Evolutionary conservation across 2,113 vertebrate genomes (phyloP).

Genomic region (Atherinomorus stipes): DNA sequence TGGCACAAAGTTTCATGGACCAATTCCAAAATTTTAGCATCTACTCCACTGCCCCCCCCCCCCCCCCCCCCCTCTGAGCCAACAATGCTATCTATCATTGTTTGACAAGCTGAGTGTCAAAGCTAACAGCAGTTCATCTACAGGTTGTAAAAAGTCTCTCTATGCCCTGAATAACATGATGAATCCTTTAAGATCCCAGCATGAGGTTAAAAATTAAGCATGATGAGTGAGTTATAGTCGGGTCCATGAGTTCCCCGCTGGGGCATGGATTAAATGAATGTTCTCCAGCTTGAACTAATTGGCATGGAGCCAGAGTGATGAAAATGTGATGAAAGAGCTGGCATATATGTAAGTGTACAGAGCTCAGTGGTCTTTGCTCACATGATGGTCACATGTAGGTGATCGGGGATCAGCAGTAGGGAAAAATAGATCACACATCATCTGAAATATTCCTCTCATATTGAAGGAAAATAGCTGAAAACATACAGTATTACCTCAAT

Average conservation of each 20-base stretch:
- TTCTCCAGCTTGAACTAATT: constrained; percentile 63
- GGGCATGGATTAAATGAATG: constrained; percentile 54
- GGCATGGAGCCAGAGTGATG: constrained; percentile 25
- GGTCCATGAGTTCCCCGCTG: constrained; percentile 45
- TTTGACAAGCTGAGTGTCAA: constrained; percentile 28
- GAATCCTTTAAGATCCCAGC: constrained; percentile 56
- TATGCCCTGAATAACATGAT: constrained; percentile 49
- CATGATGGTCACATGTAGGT: background rate
- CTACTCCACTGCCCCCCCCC: background rate
- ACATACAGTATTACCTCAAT: background rate
- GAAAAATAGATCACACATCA: constrained; percentile 2
- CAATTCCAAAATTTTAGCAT: constrained; percentile 5
- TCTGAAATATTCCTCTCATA: constrained; percentile 7
- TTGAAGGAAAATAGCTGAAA: background rate
- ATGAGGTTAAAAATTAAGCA: constrained; percentile 44
- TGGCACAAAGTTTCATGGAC: constrained; percentile 6
- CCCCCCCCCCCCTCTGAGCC: constrained; percentile 1
- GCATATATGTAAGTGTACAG: background rate
- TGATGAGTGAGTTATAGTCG: constrained; percentile 53
- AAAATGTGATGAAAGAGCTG: background rate
- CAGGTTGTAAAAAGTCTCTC: constrained; percentile 43
- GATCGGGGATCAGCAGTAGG: background rate
- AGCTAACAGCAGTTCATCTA: constrained; percentile 42
- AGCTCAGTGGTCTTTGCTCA: background rate
- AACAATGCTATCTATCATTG: constrained; percentile 36